Percentiles rank a stretch among this genome's conserved stretches.
phyloP scores from a whole-genome alignment of 2,888 invertebrate genomes.

The Clanis bilineata region DNA sequence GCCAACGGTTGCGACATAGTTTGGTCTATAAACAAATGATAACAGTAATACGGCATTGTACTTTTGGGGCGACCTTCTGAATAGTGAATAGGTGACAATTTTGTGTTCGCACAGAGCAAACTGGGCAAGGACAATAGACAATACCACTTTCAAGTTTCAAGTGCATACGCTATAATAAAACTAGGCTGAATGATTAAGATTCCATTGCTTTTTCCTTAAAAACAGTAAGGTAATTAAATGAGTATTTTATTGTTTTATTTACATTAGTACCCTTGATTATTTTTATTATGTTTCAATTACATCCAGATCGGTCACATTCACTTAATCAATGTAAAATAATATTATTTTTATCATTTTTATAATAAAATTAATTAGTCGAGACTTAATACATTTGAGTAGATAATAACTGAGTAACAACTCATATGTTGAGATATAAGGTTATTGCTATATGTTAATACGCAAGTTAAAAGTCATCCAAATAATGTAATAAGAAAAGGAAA shows the following conservation, averaged over 20 bases:
- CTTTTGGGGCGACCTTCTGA: neutral
- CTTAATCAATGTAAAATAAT: neutral
- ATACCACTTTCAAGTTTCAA: neutral
- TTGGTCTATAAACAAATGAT: neutral
- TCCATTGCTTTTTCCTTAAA: neutral
- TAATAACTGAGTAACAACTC: too few relatives aligned
- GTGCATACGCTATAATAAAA: neutral
- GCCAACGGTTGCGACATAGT: slow-evolving; percentile 15
- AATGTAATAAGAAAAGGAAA: too few relatives aligned
- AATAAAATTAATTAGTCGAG: too few relatives aligned
- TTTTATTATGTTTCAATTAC: neutral
- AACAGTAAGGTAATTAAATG: neutral
- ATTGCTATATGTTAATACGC: too few relatives aligned
- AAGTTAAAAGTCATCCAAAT: too few relatives aligned
- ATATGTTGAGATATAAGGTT: too few relatives aligned
- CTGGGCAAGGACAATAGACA: neutral
- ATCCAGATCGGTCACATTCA: neutral
- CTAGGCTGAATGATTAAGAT: neutral
- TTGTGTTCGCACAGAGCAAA: neutral
- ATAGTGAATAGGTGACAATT: neutral
- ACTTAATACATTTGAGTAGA: too few relatives aligned
- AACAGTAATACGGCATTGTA: neutral
- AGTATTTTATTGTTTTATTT: neutral
- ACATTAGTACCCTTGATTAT: neutral
- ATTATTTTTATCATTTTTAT: neutral